A percentile compares a stretch with the other conserved stretches of the same genome.
Evolutionary conservation across 2,113 vertebrate genomes (phyloP).

Genomic region (Clarias batrachus): DNA sequence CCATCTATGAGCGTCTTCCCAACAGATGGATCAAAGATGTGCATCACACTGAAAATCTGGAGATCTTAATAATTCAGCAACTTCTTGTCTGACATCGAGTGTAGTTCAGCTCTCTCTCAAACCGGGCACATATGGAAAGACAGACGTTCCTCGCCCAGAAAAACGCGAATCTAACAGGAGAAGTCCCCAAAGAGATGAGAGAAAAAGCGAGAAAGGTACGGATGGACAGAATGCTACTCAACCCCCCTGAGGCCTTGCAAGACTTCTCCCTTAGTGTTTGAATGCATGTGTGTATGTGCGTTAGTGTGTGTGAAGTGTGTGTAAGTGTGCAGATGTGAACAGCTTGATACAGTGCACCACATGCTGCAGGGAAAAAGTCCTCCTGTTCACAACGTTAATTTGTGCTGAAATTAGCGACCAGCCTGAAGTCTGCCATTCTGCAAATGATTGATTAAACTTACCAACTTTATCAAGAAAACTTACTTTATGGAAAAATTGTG

Average conservation of each 20-base stretch:
- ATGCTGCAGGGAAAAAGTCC: slow-evolving; percentile 71
- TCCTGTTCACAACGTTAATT: slow-evolving; percentile 69
- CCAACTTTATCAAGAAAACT: slow-evolving; percentile 46
- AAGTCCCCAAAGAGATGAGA: slow-evolving; percentile 72
- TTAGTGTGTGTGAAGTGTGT: slow-evolving; percentile 38
- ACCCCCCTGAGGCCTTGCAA: slow-evolving; percentile 68
- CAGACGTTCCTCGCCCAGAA: slow-evolving; percentile 72
- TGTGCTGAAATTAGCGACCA: slow-evolving; percentile 67
- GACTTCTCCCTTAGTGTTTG: slow-evolving; percentile 67
- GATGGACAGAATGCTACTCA: slow-evolving; percentile 72
- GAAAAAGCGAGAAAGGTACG: slow-evolving; percentile 68
- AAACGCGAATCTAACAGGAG: slow-evolving; percentile 75
- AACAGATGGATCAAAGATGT: slow-evolving; percentile 78
- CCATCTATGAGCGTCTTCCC: slow-evolving; percentile 67
- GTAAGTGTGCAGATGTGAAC: slow-evolving; percentile 67
- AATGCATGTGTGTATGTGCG: slow-evolving; percentile 50
- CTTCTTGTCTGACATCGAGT: slow-evolving; percentile 77
- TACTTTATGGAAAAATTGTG: not conserved
- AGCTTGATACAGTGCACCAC: slow-evolving; percentile 74
- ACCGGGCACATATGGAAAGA: slow-evolving; percentile 77
- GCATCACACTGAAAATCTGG: slow-evolving; percentile 75
- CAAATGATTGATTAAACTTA: slow-evolving; percentile 57
- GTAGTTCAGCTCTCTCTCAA: slow-evolving; percentile 74
- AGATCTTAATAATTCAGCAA: slow-evolving; percentile 81
- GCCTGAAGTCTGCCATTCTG: slow-evolving; percentile 59